Conservation (phyloP, 2,888 invertebrate genomes). For the Mimas tiliae region DNA sequence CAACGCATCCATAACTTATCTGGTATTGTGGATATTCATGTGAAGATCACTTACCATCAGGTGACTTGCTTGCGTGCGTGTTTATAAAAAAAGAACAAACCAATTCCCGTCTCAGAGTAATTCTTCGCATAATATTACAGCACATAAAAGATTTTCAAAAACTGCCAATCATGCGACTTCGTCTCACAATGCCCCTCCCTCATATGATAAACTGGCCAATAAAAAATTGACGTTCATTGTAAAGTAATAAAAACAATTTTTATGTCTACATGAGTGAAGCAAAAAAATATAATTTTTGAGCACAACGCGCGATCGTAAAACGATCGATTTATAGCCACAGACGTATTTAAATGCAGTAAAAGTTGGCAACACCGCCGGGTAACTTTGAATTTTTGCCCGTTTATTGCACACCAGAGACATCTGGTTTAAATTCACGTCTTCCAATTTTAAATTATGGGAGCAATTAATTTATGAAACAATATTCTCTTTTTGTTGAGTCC, state of each 20-base stretch:
- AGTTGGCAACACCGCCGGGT: slow-evolving; percentile 17
- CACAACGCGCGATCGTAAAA: slow-evolving; percentile 62
- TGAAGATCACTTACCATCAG: too few relatives aligned
- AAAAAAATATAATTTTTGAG: slow-evolving; percentile 47
- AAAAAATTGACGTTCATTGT: slow-evolving; percentile 27
- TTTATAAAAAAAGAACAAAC: too few relatives aligned
- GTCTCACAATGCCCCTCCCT: background rate
- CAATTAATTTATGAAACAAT: background rate
- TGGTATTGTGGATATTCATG: too few relatives aligned
- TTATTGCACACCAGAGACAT: slow-evolving; percentile 23
- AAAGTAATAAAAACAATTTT: slow-evolving; percentile 41
- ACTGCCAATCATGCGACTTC: background rate
- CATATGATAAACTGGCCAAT: slow-evolving; percentile 14
- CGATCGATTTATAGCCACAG: slow-evolving; percentile 70
- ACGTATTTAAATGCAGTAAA: slow-evolving; percentile 55
- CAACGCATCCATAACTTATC: too few relatives aligned
- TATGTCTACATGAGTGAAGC: slow-evolving; percentile 39
- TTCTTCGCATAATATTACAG: too few relatives aligned
- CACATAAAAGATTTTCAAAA: background rate
- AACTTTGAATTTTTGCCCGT: slow-evolving; percentile 14
- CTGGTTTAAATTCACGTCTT: slow-evolving; percentile 18
- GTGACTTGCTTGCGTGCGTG: too few relatives aligned
- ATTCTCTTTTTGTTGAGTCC: background rate
- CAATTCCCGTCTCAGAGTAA: too few relatives aligned
- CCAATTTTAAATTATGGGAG: slow-evolving; percentile 12